Base-by-base conservation (phyloP, 2,797 vertebrate genomes). In the Hippocampus kuda region DNA sequence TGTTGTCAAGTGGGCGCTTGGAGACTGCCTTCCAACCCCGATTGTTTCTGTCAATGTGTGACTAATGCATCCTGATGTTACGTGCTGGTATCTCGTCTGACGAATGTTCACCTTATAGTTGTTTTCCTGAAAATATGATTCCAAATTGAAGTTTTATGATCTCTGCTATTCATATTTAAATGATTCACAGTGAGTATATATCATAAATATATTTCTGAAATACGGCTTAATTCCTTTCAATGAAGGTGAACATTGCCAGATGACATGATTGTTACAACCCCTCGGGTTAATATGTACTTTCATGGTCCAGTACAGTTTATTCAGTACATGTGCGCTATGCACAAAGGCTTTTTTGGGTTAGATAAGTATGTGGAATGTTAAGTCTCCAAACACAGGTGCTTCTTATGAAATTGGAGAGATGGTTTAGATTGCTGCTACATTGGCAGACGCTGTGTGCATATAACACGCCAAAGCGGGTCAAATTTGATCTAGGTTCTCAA, bases 321-420 rank as follows among this genome's bases (percentile, higher is more conserved):
- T 86, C 82, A 74, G 77, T 69, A 84, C 88, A 88, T 83, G 84
- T 86, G 86, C 85, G 82, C 77, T 79, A 34, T 72, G 81, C 84
- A 86, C 87, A 86, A 88, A 87, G 82, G 74, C 84, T 79, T 83
- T 85, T 84, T 85, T 81, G 74, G 82, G 85, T 87, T 79, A 86
- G 85, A 88, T 87, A 85, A 85, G 77, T 83, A 80, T 83, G 86
- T 79, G 91, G 90, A 91, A 91, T 91, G 88, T 84, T 82, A 84
- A 84, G 85, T 89, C 86, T 90, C 83, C 83, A 89, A 90, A 90
- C 88, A 90, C 91, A 92, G 89, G 90, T 91, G 91, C 86, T 90
- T 78, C 86, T 90, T 85, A 90, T 89, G 89, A 91, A 90, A 90
- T 72, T 18, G 69, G 74, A 75, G 83, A 85, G 87, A 85, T 84